Base-by-base conservation (phyloP, 53 echinoderm and acorn worm species). In the Crossaster papposus region DNA sequence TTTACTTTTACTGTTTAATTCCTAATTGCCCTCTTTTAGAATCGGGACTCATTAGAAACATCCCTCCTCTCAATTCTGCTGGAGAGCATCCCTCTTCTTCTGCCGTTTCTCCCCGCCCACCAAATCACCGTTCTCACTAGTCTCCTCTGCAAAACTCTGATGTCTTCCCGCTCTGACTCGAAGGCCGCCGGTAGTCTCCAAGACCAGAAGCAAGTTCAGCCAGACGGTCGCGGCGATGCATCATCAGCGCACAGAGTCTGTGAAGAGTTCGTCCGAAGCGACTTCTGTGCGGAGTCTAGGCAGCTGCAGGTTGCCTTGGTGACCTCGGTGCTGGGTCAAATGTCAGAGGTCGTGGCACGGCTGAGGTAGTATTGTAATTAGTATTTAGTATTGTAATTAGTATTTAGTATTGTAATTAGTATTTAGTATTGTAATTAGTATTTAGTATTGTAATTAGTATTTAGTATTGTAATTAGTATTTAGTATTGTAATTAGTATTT, bases 241-340 rank as follows among this genome's bases (percentile, higher is more conserved):
- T 20, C 44, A 30, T 38, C n/a, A 22, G 7, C 83, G 83, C 51
- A 20, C 34, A 72, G 74, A 73, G 58, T 80, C 30, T 91, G 89
- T 2, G 70, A 55, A 44, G 54, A 55, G 37, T 93, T 95, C 64
- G 83, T 91, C 18, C 33, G 54, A 36, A 91, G 93, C 70, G 89
- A 93, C 73, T 91, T 85, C 80, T 93, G 91, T 54, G 65, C 54
- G 89, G 95, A 95, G 95, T 95, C 95, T 89, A 93, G 91, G 78
- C 65, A 64, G 44, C 91, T 93, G 72, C 95, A 95, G 82, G 85
- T 87, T 54, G 93, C 89, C 36, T 35, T 95, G 32, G 52, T 95
- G 65, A 55, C 70, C 52, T 91, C 30, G 29, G 89, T 88, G 35
- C 51, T 95, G 63, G 71, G 73, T 54, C 71, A 83, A 63, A 77